A percentile compares a stretch with the other conserved stretches of the same genome.
Evolutionary conservation across 2,113 vertebrate species (phyloP).

Genomic region (Madoqua kirkii): DNA sequence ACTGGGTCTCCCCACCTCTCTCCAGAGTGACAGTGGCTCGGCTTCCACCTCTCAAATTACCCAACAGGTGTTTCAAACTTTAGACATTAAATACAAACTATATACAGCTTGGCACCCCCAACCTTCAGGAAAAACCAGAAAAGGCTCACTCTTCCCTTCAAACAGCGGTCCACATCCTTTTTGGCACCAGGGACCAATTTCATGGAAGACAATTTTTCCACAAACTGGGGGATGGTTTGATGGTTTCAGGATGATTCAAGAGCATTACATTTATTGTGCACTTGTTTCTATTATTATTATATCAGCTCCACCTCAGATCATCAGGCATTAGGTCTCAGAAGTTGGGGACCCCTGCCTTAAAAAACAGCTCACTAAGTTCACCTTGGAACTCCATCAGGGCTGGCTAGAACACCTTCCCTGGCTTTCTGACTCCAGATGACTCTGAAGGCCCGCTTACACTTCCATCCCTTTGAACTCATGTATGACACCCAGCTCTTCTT

Average conservation of each 20-base stretch:
- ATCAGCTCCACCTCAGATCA: not conserved
- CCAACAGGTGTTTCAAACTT: not conserved
- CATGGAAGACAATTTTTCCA: not conserved
- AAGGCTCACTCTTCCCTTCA: not conserved
- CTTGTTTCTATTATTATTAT: not conserved
- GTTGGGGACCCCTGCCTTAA: not conserved
- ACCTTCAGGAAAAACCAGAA: not conserved
- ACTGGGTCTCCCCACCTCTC: not conserved
- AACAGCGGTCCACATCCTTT: not conserved
- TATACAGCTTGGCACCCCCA: not conserved
- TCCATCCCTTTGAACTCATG: not conserved
- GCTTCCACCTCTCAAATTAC: not conserved
- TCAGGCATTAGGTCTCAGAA: not conserved
- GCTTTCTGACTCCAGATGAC: not conserved
- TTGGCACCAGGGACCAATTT: not conserved
- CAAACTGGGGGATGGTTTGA: not conserved
- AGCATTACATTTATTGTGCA: not conserved
- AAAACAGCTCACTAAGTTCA: not conserved
- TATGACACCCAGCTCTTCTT: not conserved
- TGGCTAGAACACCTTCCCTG: not conserved
- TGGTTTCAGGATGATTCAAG: not conserved
- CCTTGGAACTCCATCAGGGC: not conserved
- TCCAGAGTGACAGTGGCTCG: not conserved
- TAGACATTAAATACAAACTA: not conserved
- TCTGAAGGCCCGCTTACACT: not conserved